phyloP scores from a whole-genome alignment of 2,888 invertebrate species.

The Ochropleura leucogaster region DNA sequence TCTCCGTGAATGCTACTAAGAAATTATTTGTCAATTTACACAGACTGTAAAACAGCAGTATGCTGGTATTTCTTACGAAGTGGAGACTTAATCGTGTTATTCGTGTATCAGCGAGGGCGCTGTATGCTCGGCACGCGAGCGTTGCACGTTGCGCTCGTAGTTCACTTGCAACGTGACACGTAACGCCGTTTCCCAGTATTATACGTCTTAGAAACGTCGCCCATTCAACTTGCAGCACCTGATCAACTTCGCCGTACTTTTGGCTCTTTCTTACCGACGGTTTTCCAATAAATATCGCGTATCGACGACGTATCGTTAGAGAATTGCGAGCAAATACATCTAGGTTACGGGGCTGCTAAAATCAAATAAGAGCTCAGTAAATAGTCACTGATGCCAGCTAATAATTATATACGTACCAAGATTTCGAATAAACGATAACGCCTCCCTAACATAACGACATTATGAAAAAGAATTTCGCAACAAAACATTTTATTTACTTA shows the following conservation, averaged over 20 bases:
- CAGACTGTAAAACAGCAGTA: slow-evolving; percentile 5
- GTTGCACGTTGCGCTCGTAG: slow-evolving; percentile 53
- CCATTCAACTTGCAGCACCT: slow-evolving; percentile 54
- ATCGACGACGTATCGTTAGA: slow-evolving; percentile 22
- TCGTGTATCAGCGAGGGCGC: slow-evolving; percentile 50
- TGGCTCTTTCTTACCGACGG: slow-evolving; percentile 13
- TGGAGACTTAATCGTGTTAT: slow-evolving; percentile 33
- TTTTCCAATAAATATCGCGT: slow-evolving; percentile 34
- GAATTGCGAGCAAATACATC: background rate
- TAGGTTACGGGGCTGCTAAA: background rate
- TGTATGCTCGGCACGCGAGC: slow-evolving; percentile 55
- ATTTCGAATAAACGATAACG: slow-evolving; percentile 35
- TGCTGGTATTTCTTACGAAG: slow-evolving; percentile 15
- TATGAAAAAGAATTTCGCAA: slow-evolving; percentile 35
- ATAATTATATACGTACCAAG: background rate
- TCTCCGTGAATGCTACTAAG: background rate
- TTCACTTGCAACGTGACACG: slow-evolving; percentile 51
- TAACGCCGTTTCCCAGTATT: slow-evolving; percentile 41
- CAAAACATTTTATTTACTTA: slow-evolving; percentile 44
- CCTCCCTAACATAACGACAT: slow-evolving; percentile 25
- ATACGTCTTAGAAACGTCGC: slow-evolving; percentile 45
- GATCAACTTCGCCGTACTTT: slow-evolving; percentile 43
- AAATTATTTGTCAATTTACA: slow-evolving; percentile 5
- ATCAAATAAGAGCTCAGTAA: slow-evolving; percentile 12
- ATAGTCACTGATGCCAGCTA: slow-evolving; percentile 27